These are phyloP conservation scores for Myocastor coypus DNA, from an alignment of 2,113 vertebrate species.

Conservation along the genomic window DNA sequence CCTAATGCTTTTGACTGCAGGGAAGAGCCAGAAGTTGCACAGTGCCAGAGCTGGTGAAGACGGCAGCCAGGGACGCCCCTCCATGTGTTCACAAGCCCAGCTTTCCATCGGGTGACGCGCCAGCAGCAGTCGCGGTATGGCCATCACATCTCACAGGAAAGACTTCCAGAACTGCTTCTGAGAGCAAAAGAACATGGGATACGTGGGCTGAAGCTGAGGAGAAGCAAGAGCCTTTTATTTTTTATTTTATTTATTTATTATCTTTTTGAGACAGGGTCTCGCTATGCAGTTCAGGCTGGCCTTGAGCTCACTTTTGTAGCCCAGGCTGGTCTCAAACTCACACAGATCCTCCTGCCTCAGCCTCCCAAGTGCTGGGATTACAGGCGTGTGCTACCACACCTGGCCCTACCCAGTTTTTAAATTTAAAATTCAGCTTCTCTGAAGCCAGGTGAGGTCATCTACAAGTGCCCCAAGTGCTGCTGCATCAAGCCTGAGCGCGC, in stretches of 20 bases:
- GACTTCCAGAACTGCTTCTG: not conserved
- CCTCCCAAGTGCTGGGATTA: too few relatives aligned
- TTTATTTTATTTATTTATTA: too few relatives aligned
- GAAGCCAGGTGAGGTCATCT: constrained; percentile 98
- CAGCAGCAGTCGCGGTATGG: not conserved
- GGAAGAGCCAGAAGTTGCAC: not conserved
- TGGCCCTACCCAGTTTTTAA: too few relatives aligned
- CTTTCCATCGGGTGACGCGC: not conserved
- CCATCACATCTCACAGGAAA: not conserved
- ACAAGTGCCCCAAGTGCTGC: constrained; percentile 99
- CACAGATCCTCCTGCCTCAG: too few relatives aligned
- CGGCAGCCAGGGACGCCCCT: not conserved
- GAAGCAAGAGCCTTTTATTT: too few relatives aligned
- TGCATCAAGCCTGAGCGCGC: constrained; percentile 98
- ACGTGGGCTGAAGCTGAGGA: not conserved
- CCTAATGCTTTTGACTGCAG: not conserved
- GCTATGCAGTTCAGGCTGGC: too few relatives aligned
- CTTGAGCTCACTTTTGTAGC: too few relatives aligned
- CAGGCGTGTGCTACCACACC: too few relatives aligned
- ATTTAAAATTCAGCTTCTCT: too few relatives aligned
- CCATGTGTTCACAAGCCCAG: not conserved
- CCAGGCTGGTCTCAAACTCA: too few relatives aligned
- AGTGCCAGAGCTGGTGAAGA: not conserved
- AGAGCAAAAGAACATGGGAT: not conserved
- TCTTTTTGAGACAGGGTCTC: too few relatives aligned